Base-by-base conservation (phyloP, 2,113 vertebrate species). In the Ailuropoda melanoleuca region DNA sequence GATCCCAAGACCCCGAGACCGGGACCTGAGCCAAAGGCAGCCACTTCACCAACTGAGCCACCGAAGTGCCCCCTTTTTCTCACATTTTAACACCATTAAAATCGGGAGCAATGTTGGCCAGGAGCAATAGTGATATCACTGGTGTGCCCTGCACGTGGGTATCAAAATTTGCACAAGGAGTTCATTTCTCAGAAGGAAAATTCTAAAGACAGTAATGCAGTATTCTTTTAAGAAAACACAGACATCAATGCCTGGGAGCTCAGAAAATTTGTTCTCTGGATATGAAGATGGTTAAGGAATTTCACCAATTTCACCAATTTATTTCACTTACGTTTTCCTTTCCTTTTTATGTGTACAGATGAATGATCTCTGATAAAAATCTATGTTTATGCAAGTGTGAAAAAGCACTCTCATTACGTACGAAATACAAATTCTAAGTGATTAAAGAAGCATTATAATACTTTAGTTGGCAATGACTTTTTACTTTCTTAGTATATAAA, bases 351-450 rank as follows among this genome's bases (percentile, higher is more conserved):
- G 58, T 66, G 12, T 66, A 24, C 55, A 56, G 75, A 62, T 34
- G 66, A 91, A 46, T 46, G 56, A 93, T 82, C 72, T 53, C 3
- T 39, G 64, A 80, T 39, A 91, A 93, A 94, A 87, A 92, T 81
- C 85, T 74, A 3, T 96, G 93, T 84, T 80, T 87, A 29, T 10
- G 5, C 64, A 75, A 88, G 92, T 43, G 37, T 43, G 75, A 96
- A 93, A 81, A 81, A 94, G 48, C 17, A 8, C 50, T 92, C 58
- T 92, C 58, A 74, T 23, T 93, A 91, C 80, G 74, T n/a, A 58
- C 9, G 13, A 97, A 56, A 89, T 85, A 64, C 93, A 93, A 95
- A 88, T 58, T 64, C 80, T 77, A 43, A 97, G 62, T 53, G 90
- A 85, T 81, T 95, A 75, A 72, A 83, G 31, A 72, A 78, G 58